These are phyloP conservation scores for Hyperoodon ampullatus DNA, from an alignment of 2,113 vertebrate genomes.

Conservation along the genomic window DNA sequence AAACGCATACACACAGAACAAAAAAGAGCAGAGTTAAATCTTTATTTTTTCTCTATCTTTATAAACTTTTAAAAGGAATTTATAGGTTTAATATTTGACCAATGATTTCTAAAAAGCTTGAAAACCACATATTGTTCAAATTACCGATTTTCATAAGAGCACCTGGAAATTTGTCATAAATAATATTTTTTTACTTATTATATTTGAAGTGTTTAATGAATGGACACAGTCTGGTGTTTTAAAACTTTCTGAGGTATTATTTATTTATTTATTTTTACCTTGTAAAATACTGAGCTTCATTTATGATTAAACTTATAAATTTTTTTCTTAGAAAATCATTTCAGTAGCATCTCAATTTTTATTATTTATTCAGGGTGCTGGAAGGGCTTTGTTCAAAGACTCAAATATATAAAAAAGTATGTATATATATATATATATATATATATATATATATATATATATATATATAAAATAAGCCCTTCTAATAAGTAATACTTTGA, in stretches of 20 bases:
- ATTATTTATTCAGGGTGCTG: background rate
- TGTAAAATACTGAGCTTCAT: background rate
- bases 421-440: background rate
- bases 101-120: background rate
- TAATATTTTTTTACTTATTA: background rate
- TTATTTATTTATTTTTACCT: background rate
- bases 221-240: too few species aligned
- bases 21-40: too few species aligned
- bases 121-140: background rate
- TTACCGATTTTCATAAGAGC: background rate
- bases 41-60: background rate
- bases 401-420: background rate
- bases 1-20: too few species aligned
- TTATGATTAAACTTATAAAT: background rate
- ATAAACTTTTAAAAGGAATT: background rate
- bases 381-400: background rate
- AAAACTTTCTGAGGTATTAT: background rate
- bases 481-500: background rate
- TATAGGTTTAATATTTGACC: background rate
- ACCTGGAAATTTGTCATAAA: background rate
- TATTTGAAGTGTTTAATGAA: background rate
- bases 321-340: background rate
- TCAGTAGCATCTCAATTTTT: background rate
- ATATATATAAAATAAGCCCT: background rate
- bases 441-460: too few species aligned